Evolutionary conservation across 1,140 invertebrate species (phyloP), one percentile per base, ranked within the genome.

Genomic region (Orchesella cincta): DNA sequence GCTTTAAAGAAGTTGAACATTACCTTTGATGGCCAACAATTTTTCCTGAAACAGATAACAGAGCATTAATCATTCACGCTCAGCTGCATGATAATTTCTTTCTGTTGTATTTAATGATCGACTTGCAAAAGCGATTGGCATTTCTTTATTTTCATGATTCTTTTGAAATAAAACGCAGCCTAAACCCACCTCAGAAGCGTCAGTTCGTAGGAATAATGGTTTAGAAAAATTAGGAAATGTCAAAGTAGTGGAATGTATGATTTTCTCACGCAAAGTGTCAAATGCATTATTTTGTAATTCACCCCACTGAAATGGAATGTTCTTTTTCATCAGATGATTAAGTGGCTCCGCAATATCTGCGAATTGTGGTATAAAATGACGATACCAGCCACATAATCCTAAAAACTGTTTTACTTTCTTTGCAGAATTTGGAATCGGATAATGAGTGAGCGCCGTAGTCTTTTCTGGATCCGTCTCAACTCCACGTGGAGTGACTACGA

Each of bases 331-430:
- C 71, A 86, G 77, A 34, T 82, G 62, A 62, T 75, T 84, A 33
- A 87, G 77, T 20, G 85, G 85, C 82, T 83, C 80, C 12, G 85
- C 82, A 33, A 84, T 81, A 78, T 81, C 75, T 0, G 84, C 77
- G 75, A 85, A 87, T 54, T 83, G 64, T n/a, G 79, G 77, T 33
- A 88, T 85, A 78, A 87, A 87, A 79, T 82, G 80, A 26, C 86
- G 28, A 76, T 87, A 88, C 79, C 86, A 87, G 14, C 84, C 83
- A 5, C 76, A 76, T 18, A 87, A 77, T 31, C 87, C 87, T 70
- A 88, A 64, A 79, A 88, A 88, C 67, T 79, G 73, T 83, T 85
- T 85, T 26, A 87, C 78, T 36, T 86, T 80, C 71, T 85, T 85
- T 5, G 70, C 3, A 73, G 81, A 85, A 78, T 80, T 85, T 23